phyloP scores from a whole-genome alignment of 2,113 vertebrate genomes.

The Echinops telfairi region DNA sequence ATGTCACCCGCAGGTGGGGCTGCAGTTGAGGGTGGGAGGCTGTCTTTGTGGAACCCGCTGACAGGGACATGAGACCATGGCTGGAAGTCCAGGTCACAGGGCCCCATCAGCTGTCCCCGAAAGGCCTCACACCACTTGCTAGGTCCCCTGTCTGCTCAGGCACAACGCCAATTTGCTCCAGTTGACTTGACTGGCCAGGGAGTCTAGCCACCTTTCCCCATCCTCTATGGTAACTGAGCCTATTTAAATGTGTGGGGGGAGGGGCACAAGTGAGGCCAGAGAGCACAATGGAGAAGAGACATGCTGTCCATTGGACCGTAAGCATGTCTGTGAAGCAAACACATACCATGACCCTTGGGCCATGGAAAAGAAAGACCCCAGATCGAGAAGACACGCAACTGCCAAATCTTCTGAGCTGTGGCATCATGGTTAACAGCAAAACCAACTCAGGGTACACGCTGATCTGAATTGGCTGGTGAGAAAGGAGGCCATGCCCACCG shows the following conservation, averaged over 20 bases:
- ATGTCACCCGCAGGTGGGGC: slow-evolving; percentile 84
- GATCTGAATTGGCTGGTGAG: not conserved
- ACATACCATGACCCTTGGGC: not conserved
- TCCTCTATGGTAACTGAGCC: slow-evolving; percentile 75
- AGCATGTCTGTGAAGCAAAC: not conserved
- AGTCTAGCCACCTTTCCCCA: slow-evolving; percentile 71
- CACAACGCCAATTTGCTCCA: slow-evolving; percentile 82
- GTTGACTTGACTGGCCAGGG: slow-evolving; percentile 82
- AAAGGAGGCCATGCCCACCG: not conserved
- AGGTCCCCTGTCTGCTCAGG: slow-evolving; percentile 81
- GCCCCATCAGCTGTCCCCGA: slow-evolving; percentile 76
- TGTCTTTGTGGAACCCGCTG: slow-evolving; percentile 81
- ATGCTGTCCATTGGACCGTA: not conserved
- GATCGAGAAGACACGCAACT: slow-evolving; percentile 5
- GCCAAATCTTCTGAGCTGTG: not conserved
- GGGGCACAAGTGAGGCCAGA: slow-evolving; percentile 2
- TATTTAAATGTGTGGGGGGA: slow-evolving; percentile 54
- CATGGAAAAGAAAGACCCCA: not conserved
- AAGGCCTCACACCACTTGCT: slow-evolving; percentile 76
- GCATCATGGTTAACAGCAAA: slow-evolving; percentile 6
- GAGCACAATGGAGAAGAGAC: slow-evolving; percentile 12
- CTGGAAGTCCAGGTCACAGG: slow-evolving; percentile 75
- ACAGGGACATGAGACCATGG: slow-evolving; percentile 82
- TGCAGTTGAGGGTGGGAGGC: slow-evolving; percentile 81
- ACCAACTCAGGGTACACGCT: not conserved